Conservation (phyloP, 1,140 invertebrate species). For the Mya arenaria region DNA sequence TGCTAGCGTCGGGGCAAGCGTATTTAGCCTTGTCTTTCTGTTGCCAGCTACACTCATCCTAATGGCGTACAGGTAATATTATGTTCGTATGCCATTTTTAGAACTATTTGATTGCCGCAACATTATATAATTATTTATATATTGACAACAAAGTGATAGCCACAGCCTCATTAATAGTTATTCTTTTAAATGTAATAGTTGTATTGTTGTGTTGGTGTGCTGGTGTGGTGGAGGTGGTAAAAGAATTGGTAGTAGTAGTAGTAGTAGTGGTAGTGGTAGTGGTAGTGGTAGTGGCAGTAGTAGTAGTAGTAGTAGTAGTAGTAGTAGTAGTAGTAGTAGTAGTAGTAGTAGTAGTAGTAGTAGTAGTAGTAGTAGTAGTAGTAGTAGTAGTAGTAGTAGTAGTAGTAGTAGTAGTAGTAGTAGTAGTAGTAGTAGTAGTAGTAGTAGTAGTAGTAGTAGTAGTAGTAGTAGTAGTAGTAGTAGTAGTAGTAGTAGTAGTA, state of each 20-base stretch:
- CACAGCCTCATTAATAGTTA: constrained; percentile 4
- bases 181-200: not conserved
- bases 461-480: not conserved
- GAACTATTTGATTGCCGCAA: no score
- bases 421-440: not conserved
- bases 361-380: not conserved
- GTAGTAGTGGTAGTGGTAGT: not conserved
- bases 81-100: no score
- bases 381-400: not conserved
- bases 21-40: constrained; percentile 19
- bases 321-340: not conserved
- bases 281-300: not conserved
- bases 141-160: not conserved
- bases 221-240: not conserved
- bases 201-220: not conserved
- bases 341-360: not conserved
- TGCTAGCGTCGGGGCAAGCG: constrained; percentile 5
- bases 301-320: not conserved
- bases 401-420: not conserved
- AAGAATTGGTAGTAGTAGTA: not conserved
- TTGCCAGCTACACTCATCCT: constrained; percentile 22
- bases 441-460: not conserved
- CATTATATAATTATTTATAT: no score
- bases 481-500: not conserved
- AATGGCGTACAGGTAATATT: constrained; percentile 16